Conservation (phyloP, 2,888 invertebrate genomes). For the Koerneria pararmatus region DNA sequence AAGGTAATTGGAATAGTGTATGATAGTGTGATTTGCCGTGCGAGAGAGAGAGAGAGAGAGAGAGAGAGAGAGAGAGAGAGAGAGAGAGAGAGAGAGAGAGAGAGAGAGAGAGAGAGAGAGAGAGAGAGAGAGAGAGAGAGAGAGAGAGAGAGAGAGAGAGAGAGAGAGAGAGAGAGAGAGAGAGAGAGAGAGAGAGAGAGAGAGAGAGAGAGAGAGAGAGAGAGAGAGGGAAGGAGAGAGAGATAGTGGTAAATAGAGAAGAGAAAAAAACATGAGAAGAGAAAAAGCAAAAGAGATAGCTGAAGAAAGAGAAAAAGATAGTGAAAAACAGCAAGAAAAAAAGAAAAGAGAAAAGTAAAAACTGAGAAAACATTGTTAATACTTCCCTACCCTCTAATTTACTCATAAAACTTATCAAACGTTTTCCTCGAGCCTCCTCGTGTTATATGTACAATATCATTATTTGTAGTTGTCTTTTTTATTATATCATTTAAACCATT, state of each 20-base stretch:
- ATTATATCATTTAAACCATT: no score
- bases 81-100: constrained; percentile 17
- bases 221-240: background rate
- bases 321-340: background rate
- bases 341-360: no score
- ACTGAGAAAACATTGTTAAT: no score
- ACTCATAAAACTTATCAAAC: no score
- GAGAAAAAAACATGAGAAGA: background rate
- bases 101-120: background rate
- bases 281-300: background rate
- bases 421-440: no score
- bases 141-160: background rate
- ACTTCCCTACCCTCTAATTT: no score
- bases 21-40: background rate
- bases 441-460: no score
- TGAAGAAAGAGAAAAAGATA: background rate
- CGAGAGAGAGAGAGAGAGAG: background rate
- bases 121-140: background rate
- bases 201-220: constrained; percentile 5
- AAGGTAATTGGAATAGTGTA: constrained; percentile 36
- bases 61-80: background rate
- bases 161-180: background rate
- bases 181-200: background rate
- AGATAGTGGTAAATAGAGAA: background rate
- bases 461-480: no score